A percentile compares a stretch with the other conserved stretches of the same genome.
Evolutionary conservation across 2,888 invertebrate genomes (phyloP).

Genomic region (Sepiola atlantica): DNA sequence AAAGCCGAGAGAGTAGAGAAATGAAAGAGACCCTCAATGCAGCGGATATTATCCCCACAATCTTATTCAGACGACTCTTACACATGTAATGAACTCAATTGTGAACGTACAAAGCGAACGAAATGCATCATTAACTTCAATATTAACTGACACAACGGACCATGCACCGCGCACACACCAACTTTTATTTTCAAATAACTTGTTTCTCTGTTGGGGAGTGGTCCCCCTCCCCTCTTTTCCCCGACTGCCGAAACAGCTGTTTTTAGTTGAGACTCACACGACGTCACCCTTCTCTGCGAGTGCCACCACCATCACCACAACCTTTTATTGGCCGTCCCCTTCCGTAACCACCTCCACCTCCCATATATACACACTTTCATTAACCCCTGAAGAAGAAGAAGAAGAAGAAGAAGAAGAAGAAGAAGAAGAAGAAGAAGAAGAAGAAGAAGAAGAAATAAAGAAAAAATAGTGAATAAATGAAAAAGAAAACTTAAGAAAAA

Average conservation of each 20-base stretch:
- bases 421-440: neutral
- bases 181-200: constrained; percentile 44
- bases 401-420: neutral
- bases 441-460: neutral
- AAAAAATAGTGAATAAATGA: neutral
- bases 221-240: too few relatives aligned
- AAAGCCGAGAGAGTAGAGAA: constrained; percentile 37
- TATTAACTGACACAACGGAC: constrained; percentile 46
- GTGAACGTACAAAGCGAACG: constrained; percentile 37
- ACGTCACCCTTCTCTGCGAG: neutral
- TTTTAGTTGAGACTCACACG: constrained; percentile 16
- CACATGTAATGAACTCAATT: constrained; percentile 43
- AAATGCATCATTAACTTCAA: constrained; percentile 43
- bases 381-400: neutral
- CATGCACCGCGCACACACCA: constrained; percentile 37
- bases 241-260: constrained; percentile 42
- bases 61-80: constrained; percentile 44
- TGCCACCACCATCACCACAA: neutral
- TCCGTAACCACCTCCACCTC: neutral
- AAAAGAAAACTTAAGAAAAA: neutral
- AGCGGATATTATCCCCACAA: constrained; percentile 46
- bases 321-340: neutral
- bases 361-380: neutral
- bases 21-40: constrained; percentile 45
- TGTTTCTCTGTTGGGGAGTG: constrained; percentile 35